Base-by-base conservation (phyloP, 2,888 invertebrate genomes). In the Apodemia zela region DNA sequence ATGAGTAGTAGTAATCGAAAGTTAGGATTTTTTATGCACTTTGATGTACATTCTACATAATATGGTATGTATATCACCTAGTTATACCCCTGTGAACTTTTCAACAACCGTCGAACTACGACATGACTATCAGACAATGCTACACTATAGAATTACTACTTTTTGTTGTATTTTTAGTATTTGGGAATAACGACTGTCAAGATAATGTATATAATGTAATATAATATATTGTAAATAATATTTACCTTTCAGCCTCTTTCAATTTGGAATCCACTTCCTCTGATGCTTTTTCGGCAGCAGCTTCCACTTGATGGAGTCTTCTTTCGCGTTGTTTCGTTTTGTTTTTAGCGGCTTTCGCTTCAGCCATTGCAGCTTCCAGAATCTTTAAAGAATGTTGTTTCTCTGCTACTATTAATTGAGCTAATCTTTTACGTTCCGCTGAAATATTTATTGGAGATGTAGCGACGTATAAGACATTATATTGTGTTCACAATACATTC, bases 381-480 rank as follows among this genome's bases (percentile, higher is more conserved):
- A 90, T 88, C 59, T 88, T 74, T 3, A 90, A 69, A 0, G 89
- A 89, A 67, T 91, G 91, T 63, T 91, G 90, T 64, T 91, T 90
- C 64, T 90, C 91, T 0, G 88, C 89, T 72, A 89, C 80, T 76
- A 90, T 89, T n/a, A 91, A 72, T 64, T 90, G 90, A 0, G 89
- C 87, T 25, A 91, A 70, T 25, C 91, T 76, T 72, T 89, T 89
- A 13, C 90, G 81, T 72, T 91, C 91, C 47, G 91, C 91, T 91
- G 67, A 59, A 80, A 80, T 18, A 60, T 60, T 60, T 13, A 17
- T 38, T 21, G 21, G 17, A 18, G 18, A n/a, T 38, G n/a, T n/a
- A n/a, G n/a, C n/a, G n/a, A n/a, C n/a, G n/a, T n/a, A n/a, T n/a
- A n/a, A n/a, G n/a, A n/a, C n/a, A n/a, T n/a, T n/a, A n/a, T n/a